These are phyloP conservation scores for Caerostris extrusa DNA, from an alignment of 1,140 invertebrate species.

Conservation along the genomic window DNA sequence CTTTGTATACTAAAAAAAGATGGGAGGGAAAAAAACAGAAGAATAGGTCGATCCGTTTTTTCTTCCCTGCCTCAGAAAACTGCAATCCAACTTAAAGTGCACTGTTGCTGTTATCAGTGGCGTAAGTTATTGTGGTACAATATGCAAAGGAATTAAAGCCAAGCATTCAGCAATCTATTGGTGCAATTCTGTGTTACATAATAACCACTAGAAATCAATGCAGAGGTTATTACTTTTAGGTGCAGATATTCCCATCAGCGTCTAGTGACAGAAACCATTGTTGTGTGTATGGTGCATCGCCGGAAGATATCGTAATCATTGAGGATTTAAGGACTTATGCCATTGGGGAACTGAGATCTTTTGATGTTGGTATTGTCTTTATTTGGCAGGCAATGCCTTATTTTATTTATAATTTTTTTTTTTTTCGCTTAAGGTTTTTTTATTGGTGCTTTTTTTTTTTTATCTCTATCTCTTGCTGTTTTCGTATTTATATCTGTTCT, in stretches of 20 bases:
- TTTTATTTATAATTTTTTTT: conserved; percentile 15
- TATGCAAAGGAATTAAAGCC: not conserved
- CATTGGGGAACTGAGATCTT: not conserved
- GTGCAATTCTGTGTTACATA: not conserved
- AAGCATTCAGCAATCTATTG: not conserved
- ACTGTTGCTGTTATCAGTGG: not conserved
- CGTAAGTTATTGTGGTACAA: not conserved
- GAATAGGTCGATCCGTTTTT: not conserved
- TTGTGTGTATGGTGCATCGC: not conserved
- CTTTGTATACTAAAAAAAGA: conserved; percentile 8
- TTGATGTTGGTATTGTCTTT: not conserved
- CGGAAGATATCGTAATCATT: not conserved
- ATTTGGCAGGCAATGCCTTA: conserved; percentile 9
- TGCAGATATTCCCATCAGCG: not conserved
- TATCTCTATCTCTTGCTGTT: not conserved
- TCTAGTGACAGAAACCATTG: not conserved
- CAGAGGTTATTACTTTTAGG: not conserved
- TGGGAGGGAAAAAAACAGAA: not conserved
- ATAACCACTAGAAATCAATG: not conserved
- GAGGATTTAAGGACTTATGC: not conserved
- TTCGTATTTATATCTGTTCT: not conserved
- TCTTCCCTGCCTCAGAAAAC: not conserved
- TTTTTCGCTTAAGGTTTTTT: not conserved
- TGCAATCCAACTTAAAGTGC: not conserved
- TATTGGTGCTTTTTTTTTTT: not conserved